These are phyloP conservation scores for Amblyraja radiata DNA, from an alignment of 2,797 vertebrate genomes.

Conservation along the genomic window DNA sequence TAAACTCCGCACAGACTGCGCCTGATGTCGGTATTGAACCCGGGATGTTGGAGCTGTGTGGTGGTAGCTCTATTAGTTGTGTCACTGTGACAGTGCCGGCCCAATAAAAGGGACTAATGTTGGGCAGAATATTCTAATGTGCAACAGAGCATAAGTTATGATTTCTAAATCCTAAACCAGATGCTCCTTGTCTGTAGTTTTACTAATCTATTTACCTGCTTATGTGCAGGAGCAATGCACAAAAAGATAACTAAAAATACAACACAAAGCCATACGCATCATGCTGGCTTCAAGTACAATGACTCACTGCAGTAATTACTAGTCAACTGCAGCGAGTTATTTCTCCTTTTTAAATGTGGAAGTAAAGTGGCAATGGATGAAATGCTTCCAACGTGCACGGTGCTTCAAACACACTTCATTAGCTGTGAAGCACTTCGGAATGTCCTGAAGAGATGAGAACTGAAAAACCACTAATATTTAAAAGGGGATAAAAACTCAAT, in stretches of 20 bases:
- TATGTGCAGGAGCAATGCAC: not conserved
- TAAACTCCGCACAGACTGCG: too few relatives aligned
- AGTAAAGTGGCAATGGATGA: not conserved
- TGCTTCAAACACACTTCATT: too few relatives aligned
- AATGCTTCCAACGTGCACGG: not conserved
- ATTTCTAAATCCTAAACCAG: not conserved
- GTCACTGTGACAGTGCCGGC: not conserved
- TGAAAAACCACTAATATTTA: not conserved
- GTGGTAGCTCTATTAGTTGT: too few relatives aligned
- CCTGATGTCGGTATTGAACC: too few relatives aligned
- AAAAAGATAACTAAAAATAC: not conserved
- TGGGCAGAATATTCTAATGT: not conserved
- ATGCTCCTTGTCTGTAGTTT: not conserved
- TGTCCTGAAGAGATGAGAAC: too few relatives aligned
- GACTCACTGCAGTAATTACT: not conserved
- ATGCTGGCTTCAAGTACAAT: not conserved
- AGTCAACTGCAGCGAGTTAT: not conserved
- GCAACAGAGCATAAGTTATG: not conserved
- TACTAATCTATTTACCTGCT: not conserved
- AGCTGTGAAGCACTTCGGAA: too few relatives aligned
- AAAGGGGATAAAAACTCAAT: not conserved
- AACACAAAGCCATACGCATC: not conserved
- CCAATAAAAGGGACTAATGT: not conserved
- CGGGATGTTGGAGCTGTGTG: too few relatives aligned
- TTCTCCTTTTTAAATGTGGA: not conserved